Evolutionary conservation across 2,888 invertebrate species (phyloP), one percentile per base, ranked within the genome.

Genomic region (Dasysyrphus tricinctus): DNA sequence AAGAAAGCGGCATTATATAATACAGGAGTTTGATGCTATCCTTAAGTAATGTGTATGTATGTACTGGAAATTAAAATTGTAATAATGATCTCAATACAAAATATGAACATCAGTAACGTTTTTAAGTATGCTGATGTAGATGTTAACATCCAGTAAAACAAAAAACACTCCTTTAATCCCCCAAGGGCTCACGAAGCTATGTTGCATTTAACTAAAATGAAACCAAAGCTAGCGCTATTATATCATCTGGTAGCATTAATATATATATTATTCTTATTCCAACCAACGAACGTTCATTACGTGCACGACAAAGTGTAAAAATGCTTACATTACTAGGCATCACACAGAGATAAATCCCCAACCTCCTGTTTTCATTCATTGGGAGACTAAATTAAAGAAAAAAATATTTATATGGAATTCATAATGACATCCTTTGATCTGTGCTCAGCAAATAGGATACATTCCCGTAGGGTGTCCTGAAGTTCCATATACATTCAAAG

Each of bases 381-480:
- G 12, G 6, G 24, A 56, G 34, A 72, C 42, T 11, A 39, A 54
- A 54, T 32, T 54, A 24, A 54, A 54, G 11, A 34, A 47, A 47
- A 49, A 61, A 51, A 24, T 51, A 59, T 72, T 56, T 70, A 75
- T 63, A 80, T 75, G 69, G 78, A 78, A 86, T 82, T 78, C 78
- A 75, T 86, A 86, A 86, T 86, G 86, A 86, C 86, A 75, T 86
- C 86, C 82, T 86, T 86, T 86, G 86, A 86, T 86, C 86, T 86
- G 78, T 74, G 67, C 34, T 70, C 82, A 74, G 47, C 78, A 82
- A 82, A 86, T 86, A 75, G 82, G 74, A 82, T 79, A 86, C 86
- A 74, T 79, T 77, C 75, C 86, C 86, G 78, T 82, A 82, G 86
- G 86, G 82, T 73, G 82, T 70, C 56, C 56, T 74, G 24, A n/a